phyloP scores from a whole-genome alignment of 2,888 invertebrate genomes.

The Brenthis hecate region DNA sequence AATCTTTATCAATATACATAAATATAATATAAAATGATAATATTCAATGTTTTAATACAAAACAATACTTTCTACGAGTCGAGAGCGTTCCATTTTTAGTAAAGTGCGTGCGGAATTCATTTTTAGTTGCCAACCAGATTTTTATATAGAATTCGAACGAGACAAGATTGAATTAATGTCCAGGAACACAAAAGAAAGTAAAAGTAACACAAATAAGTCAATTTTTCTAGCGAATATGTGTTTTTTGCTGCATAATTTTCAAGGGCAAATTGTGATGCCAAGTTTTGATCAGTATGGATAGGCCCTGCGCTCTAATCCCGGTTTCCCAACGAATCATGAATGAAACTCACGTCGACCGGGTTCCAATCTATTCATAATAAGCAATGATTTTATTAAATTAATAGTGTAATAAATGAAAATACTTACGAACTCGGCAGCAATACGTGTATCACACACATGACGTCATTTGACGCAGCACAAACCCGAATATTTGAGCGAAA shows the following conservation, averaged over 20 bases:
- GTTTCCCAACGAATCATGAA: slow-evolving; percentile 68
- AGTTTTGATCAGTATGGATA: slow-evolving; percentile 52
- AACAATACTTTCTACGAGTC: slow-evolving; percentile 72
- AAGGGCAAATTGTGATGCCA: slow-evolving; percentile 69
- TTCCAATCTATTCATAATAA: slow-evolving; percentile 55
- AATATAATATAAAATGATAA: slow-evolving; percentile 2
- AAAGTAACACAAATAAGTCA: slow-evolving; percentile 55
- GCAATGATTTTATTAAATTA: slow-evolving; percentile 61
- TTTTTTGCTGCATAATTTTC: slow-evolving; percentile 82
- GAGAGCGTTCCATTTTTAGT: slow-evolving; percentile 76
- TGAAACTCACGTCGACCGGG: slow-evolving; percentile 62
- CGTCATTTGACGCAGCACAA: slow-evolving; percentile 82
- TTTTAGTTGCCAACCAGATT: slow-evolving; percentile 65
- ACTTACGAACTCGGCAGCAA: slow-evolving; percentile 81
- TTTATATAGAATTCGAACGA: slow-evolving; percentile 46
- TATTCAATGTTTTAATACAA: slow-evolving; percentile 49
- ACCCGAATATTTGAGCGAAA: slow-evolving; percentile 79
- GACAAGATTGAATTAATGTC: slow-evolving; percentile 39
- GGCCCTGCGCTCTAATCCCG: slow-evolving; percentile 42
- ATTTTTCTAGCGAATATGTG: slow-evolving; percentile 61
- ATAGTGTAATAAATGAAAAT: slow-evolving; percentile 77
- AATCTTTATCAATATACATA: background rate
- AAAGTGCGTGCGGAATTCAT: slow-evolving; percentile 52
- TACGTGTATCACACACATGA: slow-evolving; percentile 83
- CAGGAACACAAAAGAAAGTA: slow-evolving; percentile 59